Evolutionary conservation across 2,113 vertebrate genomes (phyloP).

Genomic region (Phalacrocorax pelagicus): DNA sequence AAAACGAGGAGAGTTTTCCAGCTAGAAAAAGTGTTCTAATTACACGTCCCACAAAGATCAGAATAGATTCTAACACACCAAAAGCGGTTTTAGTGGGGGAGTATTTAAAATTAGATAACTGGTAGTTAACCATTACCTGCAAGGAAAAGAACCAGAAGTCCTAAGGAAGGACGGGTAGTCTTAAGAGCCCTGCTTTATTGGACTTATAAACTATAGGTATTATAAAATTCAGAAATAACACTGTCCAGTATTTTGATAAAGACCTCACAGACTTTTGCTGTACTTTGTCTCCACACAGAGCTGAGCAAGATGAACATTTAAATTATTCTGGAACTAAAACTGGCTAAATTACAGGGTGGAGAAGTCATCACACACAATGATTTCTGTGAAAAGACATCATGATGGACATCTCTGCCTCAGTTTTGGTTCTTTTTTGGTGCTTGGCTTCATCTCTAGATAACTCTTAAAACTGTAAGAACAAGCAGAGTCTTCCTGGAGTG

Average conservation of each 20-base stretch:
- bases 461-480: background rate
- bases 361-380: background rate
- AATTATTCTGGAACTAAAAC: background rate
- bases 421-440: background rate
- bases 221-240: background rate
- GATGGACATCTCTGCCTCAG: background rate
- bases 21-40: slow-evolving; percentile 42
- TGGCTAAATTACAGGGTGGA: background rate
- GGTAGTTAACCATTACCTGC: slow-evolving; percentile 28
- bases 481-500: background rate
- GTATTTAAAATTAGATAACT: slow-evolving; percentile 30
- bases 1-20: slow-evolving; percentile 28
- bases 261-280: background rate
- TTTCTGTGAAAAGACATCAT: background rate
- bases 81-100: background rate
- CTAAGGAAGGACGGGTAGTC: background rate
- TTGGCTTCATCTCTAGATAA: background rate
- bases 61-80: slow-evolving; percentile 50
- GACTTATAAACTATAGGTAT: background rate
- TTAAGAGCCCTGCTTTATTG: background rate
- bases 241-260: background rate
- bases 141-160: background rate
- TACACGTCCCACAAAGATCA: slow-evolving; percentile 51
- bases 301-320: background rate
- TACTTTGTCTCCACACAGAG: background rate